Evolutionary conservation across 2,888 invertebrate genomes (phyloP), one percentile per base, ranked within the genome.

Genomic region (Magallana nippona): DNA sequence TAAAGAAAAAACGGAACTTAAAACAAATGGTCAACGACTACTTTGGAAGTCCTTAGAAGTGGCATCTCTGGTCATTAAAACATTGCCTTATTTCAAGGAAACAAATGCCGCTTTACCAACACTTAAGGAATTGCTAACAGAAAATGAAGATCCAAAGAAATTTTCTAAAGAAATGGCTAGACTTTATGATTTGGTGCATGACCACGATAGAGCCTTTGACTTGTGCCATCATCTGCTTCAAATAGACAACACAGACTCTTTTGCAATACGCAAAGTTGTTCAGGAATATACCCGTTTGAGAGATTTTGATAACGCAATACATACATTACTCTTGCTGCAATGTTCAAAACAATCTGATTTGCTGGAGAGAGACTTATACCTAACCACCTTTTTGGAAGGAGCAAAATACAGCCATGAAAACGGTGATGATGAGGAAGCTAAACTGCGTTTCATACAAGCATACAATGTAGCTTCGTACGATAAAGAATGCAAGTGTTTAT

Each of bases 271-370:
- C 11, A 78, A 78, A 78, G 22, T 78, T 55, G 55, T 78, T n/a
- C n/a, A 78, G 19, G 55, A 44, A 19, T 78, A 78, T 44, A 1
- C n/a, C 10, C 17, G 1, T 17, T 10, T 56, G 10, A 78, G 55
- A 10, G 78, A 78, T 17, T 44, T 78, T 56, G 78, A 78, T n/a
- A 78, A 78, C 19, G 78, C 78, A 19, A 56, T 55, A 44, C 17
- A 10, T n/a, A 55, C 55, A 55, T 17, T 78, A 10, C 11, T n/a
- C 19, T 56, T 78, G 55, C 19, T 78, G 2, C 55, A 15, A 78
- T 78, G 78, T 19, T 55, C 78, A n/a, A 19, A 56, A 55, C 55
- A 78, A 10, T 17, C 78, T 2, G 17, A 55, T 55, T 19, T 1
- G 0, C n/a, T 78, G 22, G n/a, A 55, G 1, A 17, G 8, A 55